Base-by-base conservation (phyloP, 2,888 invertebrate genomes). In the Encarsia formosa region DNA sequence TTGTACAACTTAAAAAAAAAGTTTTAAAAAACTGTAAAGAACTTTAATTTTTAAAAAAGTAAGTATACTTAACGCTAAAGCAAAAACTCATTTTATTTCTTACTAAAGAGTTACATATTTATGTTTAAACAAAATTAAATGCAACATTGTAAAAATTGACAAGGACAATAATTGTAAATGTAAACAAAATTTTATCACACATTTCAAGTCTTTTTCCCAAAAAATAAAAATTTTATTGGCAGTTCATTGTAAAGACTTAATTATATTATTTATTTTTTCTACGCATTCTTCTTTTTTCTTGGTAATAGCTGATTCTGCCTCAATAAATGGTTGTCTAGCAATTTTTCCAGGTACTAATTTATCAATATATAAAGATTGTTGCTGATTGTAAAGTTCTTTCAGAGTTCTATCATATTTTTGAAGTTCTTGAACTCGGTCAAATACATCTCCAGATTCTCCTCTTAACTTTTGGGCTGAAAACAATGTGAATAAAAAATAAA, bases 281-380 rank as follows among this genome's bases (percentile, higher is more conserved):
- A 77, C 73, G 44, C 70, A 71, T 37, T 84, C 84, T 47, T 79
- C 80, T 55, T 80, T 79, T 67, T 83, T 83, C 61, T 77, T 77
- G 24, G 74, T 72, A 31, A 80, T 75, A 19, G 69, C 71, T 43
- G 75, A 70, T 61, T 84, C 84, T 15, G 75, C 75, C 35, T 84
- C 83, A 32, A 83, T 68, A 65, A 83, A 84, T 58, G 77, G 78
- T 51, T 77, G 77, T 54, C 82, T 78, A 43, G 73, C 74, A 60
- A 84, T 76, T 70, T 83, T 84, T 9, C 79, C 80, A 4, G 78
- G 75, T 18, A 84, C 79, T 34, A 85, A 70, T 65, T 81, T 82
- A 59, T 85, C 85, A n/a, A 81, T 77, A 54, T 78, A 76, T 16
- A 77, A 68, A 18, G 76, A 74, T 58, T 81, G 81, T 35, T 76